These are phyloP conservation scores for Stercorarius parasiticus DNA, from an alignment of 2,113 vertebrate genomes.

Conservation along the genomic window DNA sequence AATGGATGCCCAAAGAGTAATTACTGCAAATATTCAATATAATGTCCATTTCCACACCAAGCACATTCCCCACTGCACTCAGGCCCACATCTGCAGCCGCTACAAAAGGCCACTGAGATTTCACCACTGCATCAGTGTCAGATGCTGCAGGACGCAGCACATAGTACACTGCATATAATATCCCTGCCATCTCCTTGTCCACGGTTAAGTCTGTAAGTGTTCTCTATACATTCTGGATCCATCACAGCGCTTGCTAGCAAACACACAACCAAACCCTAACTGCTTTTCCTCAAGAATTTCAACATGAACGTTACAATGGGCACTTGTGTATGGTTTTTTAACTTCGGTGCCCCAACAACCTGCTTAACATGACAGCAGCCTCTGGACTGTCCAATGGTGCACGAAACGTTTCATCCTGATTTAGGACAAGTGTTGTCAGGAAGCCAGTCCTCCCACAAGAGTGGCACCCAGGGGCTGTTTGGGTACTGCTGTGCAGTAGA, in stretches of 20 bases:
- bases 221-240: neutral
- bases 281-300: neutral
- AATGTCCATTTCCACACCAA: neutral
- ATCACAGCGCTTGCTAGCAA: neutral
- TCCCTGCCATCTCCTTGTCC: neutral
- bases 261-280: neutral
- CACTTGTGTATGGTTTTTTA: accelerated
- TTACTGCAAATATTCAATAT: neutral
- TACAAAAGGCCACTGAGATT: neutral
- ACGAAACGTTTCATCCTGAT: neutral
- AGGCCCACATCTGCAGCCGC: neutral
- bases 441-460: neutral
- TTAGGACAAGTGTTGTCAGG: neutral
- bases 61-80: neutral
- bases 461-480: neutral
- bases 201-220: too few species aligned
- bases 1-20: neutral
- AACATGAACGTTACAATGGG: neutral
- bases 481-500: neutral
- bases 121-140: neutral
- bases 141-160: neutral
- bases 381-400: neutral
- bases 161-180: accelerated
- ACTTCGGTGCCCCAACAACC: neutral
- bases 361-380: too few species aligned